phyloP scores from a whole-genome alignment of 2,113 vertebrate genomes.

The Pseudorasbora parva region DNA sequence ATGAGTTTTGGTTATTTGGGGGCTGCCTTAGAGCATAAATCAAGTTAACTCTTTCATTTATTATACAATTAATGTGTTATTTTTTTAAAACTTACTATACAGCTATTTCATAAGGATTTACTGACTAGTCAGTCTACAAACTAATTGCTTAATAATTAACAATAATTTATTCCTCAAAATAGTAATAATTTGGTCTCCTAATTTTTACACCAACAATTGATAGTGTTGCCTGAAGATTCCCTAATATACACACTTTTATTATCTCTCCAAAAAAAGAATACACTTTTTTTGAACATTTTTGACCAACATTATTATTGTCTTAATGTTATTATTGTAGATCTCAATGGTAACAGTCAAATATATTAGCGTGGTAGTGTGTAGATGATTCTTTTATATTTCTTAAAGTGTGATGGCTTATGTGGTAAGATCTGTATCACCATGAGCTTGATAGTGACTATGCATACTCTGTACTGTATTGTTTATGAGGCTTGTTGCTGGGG shows the following conservation, averaged over 20 bases:
- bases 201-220: conserved; percentile 4
- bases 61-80: background rate
- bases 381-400: conserved; percentile 58
- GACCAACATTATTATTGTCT: conserved; percentile 60
- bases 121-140: background rate
- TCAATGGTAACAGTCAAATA: conserved; percentile 62
- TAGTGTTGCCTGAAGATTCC: conserved; percentile 20
- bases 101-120: background rate
- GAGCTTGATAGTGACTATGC: conserved; percentile 74
- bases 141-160: background rate
- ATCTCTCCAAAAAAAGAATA: background rate
- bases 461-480: conserved; percentile 67
- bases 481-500: conserved; percentile 53
- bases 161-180: background rate
- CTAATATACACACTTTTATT: background rate
- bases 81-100: background rate
- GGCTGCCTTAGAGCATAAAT: background rate
- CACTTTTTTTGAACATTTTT: background rate
- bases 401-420: conserved; percentile 64
- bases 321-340: conserved; percentile 55
- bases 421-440: conserved; percentile 63
- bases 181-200: background rate
- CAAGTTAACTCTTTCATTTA: background rate
- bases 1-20: background rate
- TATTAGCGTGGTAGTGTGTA: conserved; percentile 63